A percentile compares a stretch with the other conserved stretches of the same genome.
Conservation (phyloP, 2,113 vertebrate genomes). For the Erinaceus europaeus region DNA sequence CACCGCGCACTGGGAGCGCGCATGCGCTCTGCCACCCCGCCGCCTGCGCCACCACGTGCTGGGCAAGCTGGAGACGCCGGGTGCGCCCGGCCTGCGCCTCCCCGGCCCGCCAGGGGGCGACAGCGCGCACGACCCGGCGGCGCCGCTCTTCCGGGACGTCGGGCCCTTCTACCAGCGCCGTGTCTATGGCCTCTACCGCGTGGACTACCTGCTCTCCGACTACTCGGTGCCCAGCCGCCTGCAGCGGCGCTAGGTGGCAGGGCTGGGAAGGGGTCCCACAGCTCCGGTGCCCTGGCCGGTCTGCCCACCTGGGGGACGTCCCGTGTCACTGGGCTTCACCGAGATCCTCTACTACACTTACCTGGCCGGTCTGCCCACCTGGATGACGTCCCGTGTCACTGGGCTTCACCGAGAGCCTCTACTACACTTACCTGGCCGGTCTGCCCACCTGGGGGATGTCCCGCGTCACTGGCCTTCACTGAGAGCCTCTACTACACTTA, state of each 20-base stretch:
- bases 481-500: too few species aligned
- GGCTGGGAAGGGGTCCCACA: background rate
- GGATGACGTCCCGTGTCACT: too few species aligned
- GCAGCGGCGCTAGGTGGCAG: slow-evolving; percentile 78
- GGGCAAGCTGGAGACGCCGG: slow-evolving; percentile 97
- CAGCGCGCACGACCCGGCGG: slow-evolving; percentile 85
- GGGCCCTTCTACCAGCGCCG: slow-evolving; percentile 93
- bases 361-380: too few species aligned
- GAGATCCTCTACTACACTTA: too few species aligned
- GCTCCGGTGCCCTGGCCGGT: background rate
- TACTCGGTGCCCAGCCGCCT: slow-evolving; percentile 92
- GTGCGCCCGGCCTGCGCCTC: slow-evolving; percentile 82
- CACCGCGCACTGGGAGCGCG: slow-evolving; percentile 97
- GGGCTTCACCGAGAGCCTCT: too few species aligned
- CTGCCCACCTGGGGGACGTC: too few species aligned
- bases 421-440: too few species aligned
- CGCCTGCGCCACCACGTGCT: slow-evolving; percentile 93
- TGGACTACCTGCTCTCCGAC: slow-evolving; percentile 98
- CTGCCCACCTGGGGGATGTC: too few species aligned
- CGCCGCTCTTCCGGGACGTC: slow-evolving; percentile 91
- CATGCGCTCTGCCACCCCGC: slow-evolving; percentile 96
- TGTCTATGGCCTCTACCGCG: slow-evolving; percentile 94
- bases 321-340: too few species aligned
- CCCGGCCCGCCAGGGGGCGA: slow-evolving; percentile 87
- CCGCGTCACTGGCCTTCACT: too few species aligned